Conservation (phyloP, 1,140 invertebrate genomes). For the Onthophagus taurus region DNA sequence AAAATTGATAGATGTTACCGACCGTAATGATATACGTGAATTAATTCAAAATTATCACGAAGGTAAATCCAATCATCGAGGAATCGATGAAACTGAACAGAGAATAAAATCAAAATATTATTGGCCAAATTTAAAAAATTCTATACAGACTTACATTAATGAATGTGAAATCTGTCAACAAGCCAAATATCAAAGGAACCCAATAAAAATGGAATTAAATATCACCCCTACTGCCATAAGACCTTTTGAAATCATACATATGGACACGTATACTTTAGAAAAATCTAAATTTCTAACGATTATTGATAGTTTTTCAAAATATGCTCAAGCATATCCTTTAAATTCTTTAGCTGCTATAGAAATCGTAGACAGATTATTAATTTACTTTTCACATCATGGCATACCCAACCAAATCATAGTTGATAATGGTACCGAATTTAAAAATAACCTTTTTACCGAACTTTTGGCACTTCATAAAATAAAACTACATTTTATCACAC, state of each 20-base stretch:
- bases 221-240: constrained; percentile 21
- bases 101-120: constrained; percentile 27
- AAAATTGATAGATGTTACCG: too few relatives aligned
- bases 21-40: too few relatives aligned
- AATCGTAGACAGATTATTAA: background rate
- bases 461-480: constrained; percentile 7
- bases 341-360: background rate
- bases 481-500: constrained; percentile 6
- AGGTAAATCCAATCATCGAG: constrained; percentile 31
- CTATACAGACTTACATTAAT: constrained; percentile 23
- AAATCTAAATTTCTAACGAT: constrained; percentile 14
- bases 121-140: constrained; percentile 33
- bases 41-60: constrained; percentile 29
- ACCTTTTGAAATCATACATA: constrained; percentile 29
- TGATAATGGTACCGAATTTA: constrained; percentile 8
- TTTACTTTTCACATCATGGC: background rate
- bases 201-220: constrained; percentile 24
- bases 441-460: constrained; percentile 2
- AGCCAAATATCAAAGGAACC: constrained; percentile 30
- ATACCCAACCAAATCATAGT: background rate
- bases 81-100: constrained; percentile 30
- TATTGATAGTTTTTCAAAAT: constrained; percentile 12
- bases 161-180: constrained; percentile 23
- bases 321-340: constrained; percentile 1
- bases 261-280: constrained; percentile 24